These are phyloP conservation scores for Glaucopsyche alexis DNA, from an alignment of 2,888 invertebrate species.

Conservation along the genomic window DNA sequence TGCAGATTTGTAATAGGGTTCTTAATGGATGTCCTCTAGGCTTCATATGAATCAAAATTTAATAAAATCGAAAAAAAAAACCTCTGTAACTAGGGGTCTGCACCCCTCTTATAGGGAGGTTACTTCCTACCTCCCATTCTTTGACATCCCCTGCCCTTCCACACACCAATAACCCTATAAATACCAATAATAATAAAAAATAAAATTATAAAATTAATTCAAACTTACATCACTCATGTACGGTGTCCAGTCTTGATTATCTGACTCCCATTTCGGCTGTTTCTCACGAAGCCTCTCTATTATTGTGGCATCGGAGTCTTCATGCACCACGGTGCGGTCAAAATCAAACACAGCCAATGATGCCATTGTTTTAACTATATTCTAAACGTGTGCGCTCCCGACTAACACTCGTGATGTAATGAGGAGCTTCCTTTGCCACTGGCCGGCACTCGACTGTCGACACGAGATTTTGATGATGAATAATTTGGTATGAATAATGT, in stretches of 20 bases:
- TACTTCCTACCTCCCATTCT: too few relatives aligned
- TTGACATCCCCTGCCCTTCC: too few relatives aligned
- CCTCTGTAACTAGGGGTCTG: too few relatives aligned
- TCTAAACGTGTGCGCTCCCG: conserved; percentile 44
- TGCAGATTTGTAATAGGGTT: too few relatives aligned
- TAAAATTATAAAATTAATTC: not conserved
- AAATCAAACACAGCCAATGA: conserved; percentile 71
- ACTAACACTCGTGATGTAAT: conserved; percentile 44
- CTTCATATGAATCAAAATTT: too few relatives aligned
- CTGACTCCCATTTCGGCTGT: conserved; percentile 63
- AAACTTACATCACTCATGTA: conserved; percentile 71
- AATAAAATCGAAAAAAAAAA: too few relatives aligned
- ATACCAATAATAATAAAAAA: not conserved
- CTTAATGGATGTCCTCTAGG: too few relatives aligned
- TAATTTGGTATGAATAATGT: not conserved
- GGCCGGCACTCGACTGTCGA: not conserved
- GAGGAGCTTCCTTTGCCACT: conserved; percentile 36
- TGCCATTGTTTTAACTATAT: conserved; percentile 50
- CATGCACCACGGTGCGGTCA: conserved; percentile 69
- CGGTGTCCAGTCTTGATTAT: conserved; percentile 68
- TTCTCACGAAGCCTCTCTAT: conserved; percentile 65
- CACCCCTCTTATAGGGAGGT: too few relatives aligned
- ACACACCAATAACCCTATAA: too few relatives aligned
- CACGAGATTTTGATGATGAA: not conserved
- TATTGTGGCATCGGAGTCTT: conserved; percentile 70